Percentiles rank a stretch among this genome's conserved stretches.
phyloP scores from a whole-genome alignment of 1,140 invertebrate genomes.

The Zaprionus camerounensis region DNA sequence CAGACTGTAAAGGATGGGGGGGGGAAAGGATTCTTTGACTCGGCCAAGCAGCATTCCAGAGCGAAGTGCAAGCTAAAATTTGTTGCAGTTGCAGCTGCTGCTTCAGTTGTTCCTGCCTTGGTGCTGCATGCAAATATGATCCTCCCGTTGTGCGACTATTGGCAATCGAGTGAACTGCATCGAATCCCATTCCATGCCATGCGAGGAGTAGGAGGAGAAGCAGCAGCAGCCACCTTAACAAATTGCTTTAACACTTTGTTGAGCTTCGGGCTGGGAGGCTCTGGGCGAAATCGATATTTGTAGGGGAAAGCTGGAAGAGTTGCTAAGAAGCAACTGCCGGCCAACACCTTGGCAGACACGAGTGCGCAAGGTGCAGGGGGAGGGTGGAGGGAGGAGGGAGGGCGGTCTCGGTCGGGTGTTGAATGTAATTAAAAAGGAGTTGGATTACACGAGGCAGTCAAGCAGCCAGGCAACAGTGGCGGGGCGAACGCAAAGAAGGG shows the following conservation, averaged over 20 bases:
- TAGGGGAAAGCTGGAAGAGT: conserved; percentile 52
- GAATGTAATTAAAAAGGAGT: conserved; percentile 82
- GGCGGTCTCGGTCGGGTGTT: conserved; percentile 39
- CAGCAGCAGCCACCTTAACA: conserved; percentile 42
- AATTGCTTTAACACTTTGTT: conserved; percentile 79
- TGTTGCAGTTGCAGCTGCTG: neutral
- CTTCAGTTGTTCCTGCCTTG: neutral
- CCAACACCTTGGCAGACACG: conserved; percentile 15
- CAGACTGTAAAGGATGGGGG: too few relatives aligned
- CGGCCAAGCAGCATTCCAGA: conserved; percentile 7
- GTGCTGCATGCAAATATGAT: conserved; percentile 61
- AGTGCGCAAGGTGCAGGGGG: neutral
- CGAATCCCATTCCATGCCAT: neutral
- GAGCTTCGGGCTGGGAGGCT: conserved; percentile 39
- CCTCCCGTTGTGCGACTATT: conserved; percentile 56
- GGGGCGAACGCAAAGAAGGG: neutral
- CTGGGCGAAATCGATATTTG: conserved; percentile 80
- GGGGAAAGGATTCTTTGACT: too few relatives aligned
- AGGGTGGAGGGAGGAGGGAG: conserved; percentile 3
- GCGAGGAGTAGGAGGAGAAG: neutral
- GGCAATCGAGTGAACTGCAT: conserved; percentile 61
- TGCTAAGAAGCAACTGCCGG: conserved; percentile 9
- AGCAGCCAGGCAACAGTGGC: neutral
- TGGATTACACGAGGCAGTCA: conserved; percentile 69
- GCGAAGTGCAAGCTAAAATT: neutral